phyloP scores from a whole-genome alignment of 2,113 vertebrate species.

The Dasyurus viverrinus region DNA sequence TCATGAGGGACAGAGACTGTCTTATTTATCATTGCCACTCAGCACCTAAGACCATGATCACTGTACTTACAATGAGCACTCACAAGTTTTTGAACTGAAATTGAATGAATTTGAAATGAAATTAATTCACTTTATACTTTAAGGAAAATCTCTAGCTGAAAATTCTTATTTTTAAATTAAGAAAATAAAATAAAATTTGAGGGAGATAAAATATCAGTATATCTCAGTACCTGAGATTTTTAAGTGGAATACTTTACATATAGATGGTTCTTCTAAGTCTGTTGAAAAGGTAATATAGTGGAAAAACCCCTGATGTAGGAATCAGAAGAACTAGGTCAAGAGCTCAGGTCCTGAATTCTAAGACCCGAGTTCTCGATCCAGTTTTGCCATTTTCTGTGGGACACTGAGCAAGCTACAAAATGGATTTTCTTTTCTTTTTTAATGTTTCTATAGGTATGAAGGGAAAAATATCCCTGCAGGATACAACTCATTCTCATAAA shows the following conservation, averaged over 20 bases:
- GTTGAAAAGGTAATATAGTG: not conserved
- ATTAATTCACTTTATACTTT: not conserved
- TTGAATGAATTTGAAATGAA: not conserved
- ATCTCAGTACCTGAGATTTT: not conserved
- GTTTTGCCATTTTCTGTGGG: not conserved
- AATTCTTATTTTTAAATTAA: no score
- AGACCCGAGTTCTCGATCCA: not conserved
- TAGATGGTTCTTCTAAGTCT: not conserved
- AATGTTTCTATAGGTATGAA: not conserved
- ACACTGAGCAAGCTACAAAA: not conserved
- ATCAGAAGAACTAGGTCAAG: not conserved
- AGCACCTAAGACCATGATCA: not conserved
- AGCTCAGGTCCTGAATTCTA: no score
- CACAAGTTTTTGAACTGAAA: not conserved
- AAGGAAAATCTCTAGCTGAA: not conserved
- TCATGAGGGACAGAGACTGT: not conserved
- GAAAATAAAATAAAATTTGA: no score
- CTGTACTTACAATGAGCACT: not conserved
- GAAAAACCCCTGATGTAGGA: not conserved
- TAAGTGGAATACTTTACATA: not conserved
- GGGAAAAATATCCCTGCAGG: not conserved
- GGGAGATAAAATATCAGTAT: no score
- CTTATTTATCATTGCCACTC: not conserved
- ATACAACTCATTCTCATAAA: not conserved
- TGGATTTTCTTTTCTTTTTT: not conserved